Evolutionary conservation across 1,140 invertebrate species (phyloP).

Genomic region (Fopius arisanus): DNA sequence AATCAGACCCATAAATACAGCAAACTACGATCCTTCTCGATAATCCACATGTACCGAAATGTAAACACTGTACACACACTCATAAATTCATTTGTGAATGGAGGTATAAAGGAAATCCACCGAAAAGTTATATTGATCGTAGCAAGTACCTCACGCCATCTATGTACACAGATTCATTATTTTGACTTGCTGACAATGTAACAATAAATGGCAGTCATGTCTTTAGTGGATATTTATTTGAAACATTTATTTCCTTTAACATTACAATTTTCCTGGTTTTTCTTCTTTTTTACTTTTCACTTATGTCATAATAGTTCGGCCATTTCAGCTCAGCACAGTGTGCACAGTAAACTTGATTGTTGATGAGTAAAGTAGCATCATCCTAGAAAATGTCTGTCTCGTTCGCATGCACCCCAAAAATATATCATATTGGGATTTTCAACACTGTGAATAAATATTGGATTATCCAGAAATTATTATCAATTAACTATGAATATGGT

Average conservation of each 20-base stretch:
- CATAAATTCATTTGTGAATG: neutral
- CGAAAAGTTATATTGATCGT: neutral
- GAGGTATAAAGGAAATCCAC: neutral
- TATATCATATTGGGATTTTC: neutral
- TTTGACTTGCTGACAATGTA: neutral
- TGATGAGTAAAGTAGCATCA: conserved; percentile 38
- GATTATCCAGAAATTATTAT: neutral
- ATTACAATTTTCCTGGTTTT: conserved; percentile 36
- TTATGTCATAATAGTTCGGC: conserved; percentile 29
- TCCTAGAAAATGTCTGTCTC: conserved; percentile 42
- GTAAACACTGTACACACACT: neutral
- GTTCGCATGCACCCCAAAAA: conserved; percentile 8
- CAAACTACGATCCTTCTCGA: neutral
- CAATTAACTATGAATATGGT: neutral
- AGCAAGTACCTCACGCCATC: neutral
- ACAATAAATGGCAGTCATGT: neutral
- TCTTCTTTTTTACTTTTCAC: conserved; percentile 42
- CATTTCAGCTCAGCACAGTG: conserved; percentile 37
- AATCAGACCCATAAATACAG: neutral
- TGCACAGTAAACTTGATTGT: conserved; percentile 43
- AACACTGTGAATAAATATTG: neutral
- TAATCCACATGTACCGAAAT: neutral
- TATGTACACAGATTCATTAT: neutral
- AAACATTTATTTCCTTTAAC: conserved; percentile 43
- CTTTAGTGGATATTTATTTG: conserved; percentile 52